phyloP scores from a whole-genome alignment of 2,888 invertebrate species.

The Drosophila neutralis region DNA sequence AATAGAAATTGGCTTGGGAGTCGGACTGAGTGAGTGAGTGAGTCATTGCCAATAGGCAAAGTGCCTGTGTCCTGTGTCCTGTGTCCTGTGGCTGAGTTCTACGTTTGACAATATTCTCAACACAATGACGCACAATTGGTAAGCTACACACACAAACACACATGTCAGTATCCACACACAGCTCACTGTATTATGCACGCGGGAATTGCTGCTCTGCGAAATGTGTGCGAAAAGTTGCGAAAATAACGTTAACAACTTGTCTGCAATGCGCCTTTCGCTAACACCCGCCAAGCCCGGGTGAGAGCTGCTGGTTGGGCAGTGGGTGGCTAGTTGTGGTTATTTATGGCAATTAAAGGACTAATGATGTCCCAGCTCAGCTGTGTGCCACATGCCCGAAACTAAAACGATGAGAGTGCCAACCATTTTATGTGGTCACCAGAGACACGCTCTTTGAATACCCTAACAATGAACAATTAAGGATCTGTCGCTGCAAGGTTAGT shows the following conservation, averaged over 20 bases:
- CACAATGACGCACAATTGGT: conserved; percentile 63
- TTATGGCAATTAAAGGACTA: conserved; percentile 82
- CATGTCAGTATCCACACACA: conserved; percentile 6
- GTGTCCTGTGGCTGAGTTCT: conserved; percentile 37
- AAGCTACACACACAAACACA: conserved; percentile 37
- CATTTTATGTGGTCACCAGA: conserved; percentile 39
- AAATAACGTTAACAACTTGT: conserved; percentile 81
- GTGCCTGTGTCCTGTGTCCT: conserved; percentile 52
- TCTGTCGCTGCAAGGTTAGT: no score
- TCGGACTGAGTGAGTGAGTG: conserved; percentile 14
- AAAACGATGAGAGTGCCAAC: conserved; percentile 38
- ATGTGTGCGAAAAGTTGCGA: conserved; percentile 60
- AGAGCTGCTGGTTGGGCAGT: background rate
- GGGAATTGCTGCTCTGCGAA: conserved; percentile 60
- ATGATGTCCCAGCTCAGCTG: conserved; percentile 77
- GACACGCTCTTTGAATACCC: conserved; percentile 43
- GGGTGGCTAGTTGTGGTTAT: conserved; percentile 68
- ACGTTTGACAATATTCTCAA: conserved; percentile 65
- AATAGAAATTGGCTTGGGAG: conserved; percentile 75
- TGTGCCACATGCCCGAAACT: conserved; percentile 51
- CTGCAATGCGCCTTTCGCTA: conserved; percentile 33
- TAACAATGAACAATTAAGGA: conserved; percentile 7
- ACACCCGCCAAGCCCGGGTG: conserved; percentile 1
- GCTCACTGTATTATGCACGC: conserved; percentile 68
- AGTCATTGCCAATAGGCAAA: conserved; percentile 71